phyloP scores from a whole-genome alignment of 2,797 vertebrate genomes.

The Mallotus villosus region DNA sequence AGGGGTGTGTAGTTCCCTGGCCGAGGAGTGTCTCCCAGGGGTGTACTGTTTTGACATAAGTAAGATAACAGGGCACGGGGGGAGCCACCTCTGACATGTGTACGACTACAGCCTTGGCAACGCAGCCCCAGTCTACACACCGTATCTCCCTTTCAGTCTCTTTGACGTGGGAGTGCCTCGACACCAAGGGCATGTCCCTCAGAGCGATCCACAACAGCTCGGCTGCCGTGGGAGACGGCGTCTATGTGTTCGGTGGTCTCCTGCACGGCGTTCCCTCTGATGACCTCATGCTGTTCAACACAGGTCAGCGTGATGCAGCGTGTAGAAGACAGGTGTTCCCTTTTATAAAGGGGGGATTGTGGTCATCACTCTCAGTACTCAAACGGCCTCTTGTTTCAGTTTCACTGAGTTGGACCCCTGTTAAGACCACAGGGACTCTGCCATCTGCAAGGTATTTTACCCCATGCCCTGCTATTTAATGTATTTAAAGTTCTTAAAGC shows the following conservation, averaged over 20 bases:
- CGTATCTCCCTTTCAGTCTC: conserved; percentile 53
- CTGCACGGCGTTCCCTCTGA: conserved; percentile 56
- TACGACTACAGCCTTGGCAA: background rate
- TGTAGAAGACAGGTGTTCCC: too few relatives aligned
- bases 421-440: conserved; percentile 67
- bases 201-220: conserved; percentile 65
- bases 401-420: conserved; percentile 72
- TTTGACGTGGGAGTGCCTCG: conserved; percentile 70
- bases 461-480: conserved; percentile 8
- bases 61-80: conserved; percentile 41
- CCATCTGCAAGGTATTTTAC: conserved; percentile 67
- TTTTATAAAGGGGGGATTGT: too few relatives aligned
- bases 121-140: background rate
- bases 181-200: conserved; percentile 52
- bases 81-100: background rate
- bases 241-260: conserved; percentile 73
- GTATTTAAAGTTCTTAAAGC: too few relatives aligned
- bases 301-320: conserved; percentile 51
- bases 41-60: conserved; percentile 73
- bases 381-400: conserved; percentile 57
- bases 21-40: conserved; percentile 68
- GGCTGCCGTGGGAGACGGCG: conserved; percentile 66
- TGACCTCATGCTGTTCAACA: conserved; percentile 76
- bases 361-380: background rate
- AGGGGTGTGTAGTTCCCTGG: conserved; percentile 57